Base-by-base conservation (phyloP, 2,797 vertebrate species). In the Leptoclinus maculatus region DNA sequence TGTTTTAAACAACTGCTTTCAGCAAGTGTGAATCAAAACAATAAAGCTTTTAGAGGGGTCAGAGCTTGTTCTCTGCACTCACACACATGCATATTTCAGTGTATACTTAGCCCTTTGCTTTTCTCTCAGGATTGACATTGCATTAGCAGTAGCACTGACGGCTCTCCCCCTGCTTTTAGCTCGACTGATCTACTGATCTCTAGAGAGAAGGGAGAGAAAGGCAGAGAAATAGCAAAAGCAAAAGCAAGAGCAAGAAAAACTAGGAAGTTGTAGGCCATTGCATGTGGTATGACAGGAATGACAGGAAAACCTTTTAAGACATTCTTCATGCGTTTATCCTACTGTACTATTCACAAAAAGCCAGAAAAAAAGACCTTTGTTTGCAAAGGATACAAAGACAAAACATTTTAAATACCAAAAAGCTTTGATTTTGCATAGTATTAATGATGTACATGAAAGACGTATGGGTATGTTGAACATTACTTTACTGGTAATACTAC, bases 1-100 rank as follows among this genome's bases (percentile, higher is more conserved):
- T 76, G 41, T 54, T 87, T 87, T 74, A 73, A 82, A 86, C 75
- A 85, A 69, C 60, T 76, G 51, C 56, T 56, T 57, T 78, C 65
- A 58, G 45, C 68, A 53, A n/a, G n/a, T 38, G 58, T 64, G 70
- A 86, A 32, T 80, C 23, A 54, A 80, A 85, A 76, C 82, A 83
- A 79, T 36, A 17, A 82, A 51, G 87, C 86, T 90, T 87, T 92
- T 77, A 89, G 79, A 58, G 27, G 80, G 49, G 84, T 81, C 71
- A 82, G 70, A 81, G 63, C 72, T 85, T 63, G 41, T 34, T 78
- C 23, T 29, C 39, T 34, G 54, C 56, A 47, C 68, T 71, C n/a
- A 60, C 41, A 49, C 56, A 60, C 43, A 71, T 79, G 66, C 64
- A 74, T 67, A 74, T 79, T 58, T 67, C 65, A 82, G 79, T 66